phyloP scores from a whole-genome alignment of 2,797 vertebrate genomes.

The Sebastes baramenuke region DNA sequence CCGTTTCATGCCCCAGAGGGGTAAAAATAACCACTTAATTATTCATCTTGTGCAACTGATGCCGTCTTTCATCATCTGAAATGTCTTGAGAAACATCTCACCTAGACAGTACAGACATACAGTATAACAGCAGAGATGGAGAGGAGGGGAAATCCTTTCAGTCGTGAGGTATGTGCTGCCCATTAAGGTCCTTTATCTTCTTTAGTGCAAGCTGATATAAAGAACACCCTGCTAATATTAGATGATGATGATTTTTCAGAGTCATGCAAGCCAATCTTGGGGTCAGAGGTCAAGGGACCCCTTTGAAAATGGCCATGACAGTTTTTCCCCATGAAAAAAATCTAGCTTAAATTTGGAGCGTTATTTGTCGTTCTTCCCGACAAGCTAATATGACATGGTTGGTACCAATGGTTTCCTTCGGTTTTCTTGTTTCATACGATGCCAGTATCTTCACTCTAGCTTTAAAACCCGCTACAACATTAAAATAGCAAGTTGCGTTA shows the following conservation, averaged over 20 bases:
- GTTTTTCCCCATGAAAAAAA: no score
- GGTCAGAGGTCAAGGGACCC: no score
- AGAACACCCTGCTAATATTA: slow-evolving; percentile 16
- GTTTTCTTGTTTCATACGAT: no score
- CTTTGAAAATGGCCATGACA: no score
- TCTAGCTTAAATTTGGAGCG: no score
- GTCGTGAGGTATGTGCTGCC: neutral
- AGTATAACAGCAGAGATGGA: slow-evolving; percentile 1
- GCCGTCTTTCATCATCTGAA: slow-evolving; percentile 70
- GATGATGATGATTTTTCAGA: neutral
- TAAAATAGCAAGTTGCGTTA: no score
- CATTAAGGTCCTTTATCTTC: slow-evolving; percentile 16
- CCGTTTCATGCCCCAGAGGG: slow-evolving; percentile 61
- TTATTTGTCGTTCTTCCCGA: no score
- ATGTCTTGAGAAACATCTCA: slow-evolving; percentile 66
- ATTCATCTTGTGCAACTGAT: slow-evolving; percentile 72
- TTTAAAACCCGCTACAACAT: no score
- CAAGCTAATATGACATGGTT: no score
- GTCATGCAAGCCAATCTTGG: no score
- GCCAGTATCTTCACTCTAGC: no score
- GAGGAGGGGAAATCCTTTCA: neutral
- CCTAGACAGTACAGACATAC: slow-evolving; percentile 20
- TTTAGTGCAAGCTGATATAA: slow-evolving; percentile 6
- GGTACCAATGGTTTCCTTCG: accelerated
- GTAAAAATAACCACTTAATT: slow-evolving; percentile 75